Percentiles rank a stretch among this genome's conserved stretches.
Evolutionary conservation across 2,113 vertebrate genomes (phyloP).

Genomic region (Larimichthys crocea): DNA sequence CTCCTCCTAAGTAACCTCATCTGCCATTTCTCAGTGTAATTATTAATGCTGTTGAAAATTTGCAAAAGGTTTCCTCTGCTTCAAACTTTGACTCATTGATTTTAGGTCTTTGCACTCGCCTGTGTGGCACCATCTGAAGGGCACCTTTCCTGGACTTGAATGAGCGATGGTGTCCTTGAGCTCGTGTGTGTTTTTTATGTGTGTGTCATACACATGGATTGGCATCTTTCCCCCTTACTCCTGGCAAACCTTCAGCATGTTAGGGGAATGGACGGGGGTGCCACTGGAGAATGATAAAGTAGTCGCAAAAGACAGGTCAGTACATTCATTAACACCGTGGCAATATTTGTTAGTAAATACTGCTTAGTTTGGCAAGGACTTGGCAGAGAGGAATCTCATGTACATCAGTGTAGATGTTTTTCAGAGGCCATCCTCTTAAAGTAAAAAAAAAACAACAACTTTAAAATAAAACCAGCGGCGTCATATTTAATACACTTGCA

Average conservation of each 20-base stretch:
- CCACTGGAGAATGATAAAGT: conserved; percentile 83
- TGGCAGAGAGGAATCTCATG: conserved; percentile 31
- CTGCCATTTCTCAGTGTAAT: conserved; percentile 6
- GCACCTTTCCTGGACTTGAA: conserved; percentile 77
- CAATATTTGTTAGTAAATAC: conserved; percentile 63
- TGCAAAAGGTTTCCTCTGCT: conserved; percentile 9
- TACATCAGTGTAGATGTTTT: background rate
- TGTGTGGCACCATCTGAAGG: conserved; percentile 68
- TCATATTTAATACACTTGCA: background rate
- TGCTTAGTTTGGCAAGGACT: conserved; percentile 54
- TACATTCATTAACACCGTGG: conserved; percentile 74
- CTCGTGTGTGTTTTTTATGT: conserved; percentile 60
- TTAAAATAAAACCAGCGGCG: background rate
- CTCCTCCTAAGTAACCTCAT: background rate
- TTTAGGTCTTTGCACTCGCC: conserved; percentile 18
- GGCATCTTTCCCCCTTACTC: conserved; percentile 83
- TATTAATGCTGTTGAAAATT: conserved; percentile 7
- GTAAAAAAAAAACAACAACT: background rate
- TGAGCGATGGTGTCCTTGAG: conserved; percentile 86
- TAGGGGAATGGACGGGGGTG: conserved; percentile 72
- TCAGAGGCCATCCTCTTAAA: background rate
- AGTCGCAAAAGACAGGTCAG: conserved; percentile 80
- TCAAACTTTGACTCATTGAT: conserved; percentile 47
- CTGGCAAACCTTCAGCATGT: conserved; percentile 82
- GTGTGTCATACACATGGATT: conserved; percentile 80